phyloP scores from a whole-genome alignment of 2,888 invertebrate genomes.

The Melanchra persicariae region DNA sequence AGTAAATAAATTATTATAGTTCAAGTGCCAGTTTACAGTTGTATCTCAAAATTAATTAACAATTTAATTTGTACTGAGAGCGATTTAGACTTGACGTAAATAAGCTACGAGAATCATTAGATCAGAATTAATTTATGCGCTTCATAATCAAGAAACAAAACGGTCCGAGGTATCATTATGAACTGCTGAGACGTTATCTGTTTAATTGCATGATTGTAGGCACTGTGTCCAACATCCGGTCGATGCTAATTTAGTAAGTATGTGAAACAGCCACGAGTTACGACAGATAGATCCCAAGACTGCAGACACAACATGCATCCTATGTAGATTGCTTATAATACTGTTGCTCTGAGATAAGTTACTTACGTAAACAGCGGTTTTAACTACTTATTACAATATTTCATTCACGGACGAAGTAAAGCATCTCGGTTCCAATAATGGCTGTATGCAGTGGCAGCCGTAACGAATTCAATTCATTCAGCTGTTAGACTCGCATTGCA shows the following conservation, averaged over 20 bases:
- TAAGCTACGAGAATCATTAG: neutral
- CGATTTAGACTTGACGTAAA: too few species aligned
- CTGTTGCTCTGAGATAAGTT: too few species aligned
- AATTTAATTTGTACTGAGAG: too few species aligned
- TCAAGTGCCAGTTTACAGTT: too few species aligned
- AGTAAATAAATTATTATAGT: too few species aligned
- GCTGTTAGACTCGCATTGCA: neutral
- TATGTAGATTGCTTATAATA: too few species aligned
- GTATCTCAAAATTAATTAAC: neutral
- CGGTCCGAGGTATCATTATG: slow-evolving; percentile 4
- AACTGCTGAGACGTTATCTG: slow-evolving; percentile 28
- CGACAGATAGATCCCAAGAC: too few species aligned
- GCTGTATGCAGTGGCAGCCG: neutral
- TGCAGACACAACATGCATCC: too few species aligned
- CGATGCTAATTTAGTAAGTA: neutral
- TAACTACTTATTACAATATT: neutral
- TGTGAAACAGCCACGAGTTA: too few species aligned
- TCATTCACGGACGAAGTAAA: neutral
- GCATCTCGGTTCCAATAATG: neutral
- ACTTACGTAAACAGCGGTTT: too few species aligned
- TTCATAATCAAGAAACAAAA: slow-evolving; percentile 4
- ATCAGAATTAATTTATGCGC: neutral
- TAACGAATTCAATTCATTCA: slow-evolving; percentile 20
- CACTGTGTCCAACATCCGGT: slow-evolving; percentile 16
- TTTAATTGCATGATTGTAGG: slow-evolving; percentile 16